Evolutionary conservation across 92 coral and sea anemone genomes (phyloP).

Genomic region (Meandrina meandrites): DNA sequence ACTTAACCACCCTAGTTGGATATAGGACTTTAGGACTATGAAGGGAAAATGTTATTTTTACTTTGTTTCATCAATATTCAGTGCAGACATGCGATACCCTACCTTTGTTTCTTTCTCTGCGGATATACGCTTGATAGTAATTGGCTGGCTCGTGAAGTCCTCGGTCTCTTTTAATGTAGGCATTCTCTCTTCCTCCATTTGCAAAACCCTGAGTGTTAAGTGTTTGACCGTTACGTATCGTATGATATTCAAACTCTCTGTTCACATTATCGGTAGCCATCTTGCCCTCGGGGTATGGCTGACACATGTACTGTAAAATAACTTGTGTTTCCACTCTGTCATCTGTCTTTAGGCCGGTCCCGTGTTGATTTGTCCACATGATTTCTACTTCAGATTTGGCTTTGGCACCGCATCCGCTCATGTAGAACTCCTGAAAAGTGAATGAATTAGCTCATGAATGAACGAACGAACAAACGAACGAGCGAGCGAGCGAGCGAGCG

Average conservation of each 20-base stretch:
- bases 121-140: constrained; percentile 27
- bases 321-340: constrained; percentile 44
- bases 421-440: constrained; percentile 22
- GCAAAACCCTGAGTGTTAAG: constrained; percentile 17
- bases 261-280: constrained; percentile 31
- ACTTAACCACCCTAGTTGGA: too few species aligned
- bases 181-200: constrained; percentile 10
- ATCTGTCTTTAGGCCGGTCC: constrained; percentile 36
- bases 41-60: too few species aligned
- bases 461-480: not conserved
- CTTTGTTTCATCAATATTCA: not conserved
- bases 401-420: constrained; percentile 36
- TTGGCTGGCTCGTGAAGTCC: constrained; percentile 43
- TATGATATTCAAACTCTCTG: constrained; percentile 32
- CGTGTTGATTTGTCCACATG: constrained; percentile 69
- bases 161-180: constrained; percentile 17
- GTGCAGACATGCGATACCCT: not conserved
- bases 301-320: constrained; percentile 58
- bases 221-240: constrained; percentile 42
- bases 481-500: not conserved
- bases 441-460: not conserved
- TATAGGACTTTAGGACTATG: too few species aligned
- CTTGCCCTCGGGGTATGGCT: constrained; percentile 42
- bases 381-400: constrained; percentile 50
- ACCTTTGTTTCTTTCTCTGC: constrained; percentile 49